phyloP scores from a whole-genome alignment of 92 coral and sea anemone species.

The Parazoanthus darwini region DNA sequence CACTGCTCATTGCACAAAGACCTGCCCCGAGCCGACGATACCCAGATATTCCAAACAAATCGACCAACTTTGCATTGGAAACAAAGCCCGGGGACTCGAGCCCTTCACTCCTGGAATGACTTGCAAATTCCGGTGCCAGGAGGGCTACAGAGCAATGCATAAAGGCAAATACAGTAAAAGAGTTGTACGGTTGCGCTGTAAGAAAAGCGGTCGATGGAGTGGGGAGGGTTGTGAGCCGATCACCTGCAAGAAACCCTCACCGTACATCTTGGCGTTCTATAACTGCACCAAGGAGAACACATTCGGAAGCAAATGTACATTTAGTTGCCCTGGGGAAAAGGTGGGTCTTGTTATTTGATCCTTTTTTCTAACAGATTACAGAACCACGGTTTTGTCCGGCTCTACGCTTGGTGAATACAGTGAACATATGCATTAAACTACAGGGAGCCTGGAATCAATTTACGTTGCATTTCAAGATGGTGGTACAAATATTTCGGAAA shows the following conservation, averaged over 20 bases:
- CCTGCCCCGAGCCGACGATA: conserved; percentile 63
- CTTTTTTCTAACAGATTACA: too few relatives aligned
- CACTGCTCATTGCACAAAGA: conserved; percentile 78
- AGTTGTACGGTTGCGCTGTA: conserved; percentile 63
- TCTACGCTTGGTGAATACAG: too few relatives aligned
- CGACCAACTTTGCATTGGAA: conserved; percentile 7
- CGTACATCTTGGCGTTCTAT: conserved; percentile 67
- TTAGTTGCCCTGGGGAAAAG: conserved; percentile 71
- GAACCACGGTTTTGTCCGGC: too few relatives aligned
- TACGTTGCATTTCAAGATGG: too few relatives aligned
- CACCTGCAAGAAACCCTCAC: conserved; percentile 56
- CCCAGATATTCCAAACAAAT: conserved; percentile 59
- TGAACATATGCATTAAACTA: too few relatives aligned
- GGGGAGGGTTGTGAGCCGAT: conserved; percentile 67
- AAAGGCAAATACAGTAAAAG: conserved; percentile 43
- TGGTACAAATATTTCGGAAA: too few relatives aligned
- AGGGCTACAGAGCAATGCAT: conserved; percentile 64
- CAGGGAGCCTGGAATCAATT: too few relatives aligned
- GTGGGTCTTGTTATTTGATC: conserved; percentile 32
- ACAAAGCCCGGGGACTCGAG: background rate
- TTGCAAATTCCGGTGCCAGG: conserved; percentile 81
- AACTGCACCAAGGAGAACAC: conserved; percentile 75
- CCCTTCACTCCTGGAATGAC: conserved; percentile 72
- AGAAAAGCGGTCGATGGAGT: conserved; percentile 86
- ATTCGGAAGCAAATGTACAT: conserved; percentile 76